phyloP scores from a whole-genome alignment of 2,888 invertebrate genomes.

The Macrophya annulata region DNA sequence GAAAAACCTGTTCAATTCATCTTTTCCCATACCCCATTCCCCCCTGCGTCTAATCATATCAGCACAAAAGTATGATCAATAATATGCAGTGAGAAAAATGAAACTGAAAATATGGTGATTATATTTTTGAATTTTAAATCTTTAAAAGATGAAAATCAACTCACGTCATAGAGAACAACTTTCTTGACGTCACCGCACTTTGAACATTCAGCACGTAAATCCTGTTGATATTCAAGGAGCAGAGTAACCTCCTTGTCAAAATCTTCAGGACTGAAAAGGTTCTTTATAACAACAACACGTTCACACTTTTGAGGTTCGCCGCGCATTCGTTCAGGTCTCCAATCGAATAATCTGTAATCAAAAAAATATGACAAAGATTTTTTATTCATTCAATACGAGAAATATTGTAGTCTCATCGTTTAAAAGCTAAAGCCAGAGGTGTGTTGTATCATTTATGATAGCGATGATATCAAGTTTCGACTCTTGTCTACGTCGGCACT shows the following conservation, averaged over 20 bases:
- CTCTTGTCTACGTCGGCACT: background rate
- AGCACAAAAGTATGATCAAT: background rate
- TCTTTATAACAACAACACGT: constrained; percentile 94
- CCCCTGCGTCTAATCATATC: background rate
- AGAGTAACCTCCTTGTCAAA: constrained; percentile 95
- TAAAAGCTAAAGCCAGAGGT: background rate
- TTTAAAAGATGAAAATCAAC: constrained; percentile 70
- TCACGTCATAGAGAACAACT: constrained; percentile 94
- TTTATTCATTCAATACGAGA: background rate
- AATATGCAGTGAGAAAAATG: background rate
- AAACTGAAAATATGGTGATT: background rate
- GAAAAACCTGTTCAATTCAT: background rate
- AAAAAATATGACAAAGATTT: constrained; percentile 42
- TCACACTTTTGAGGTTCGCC: constrained; percentile 95
- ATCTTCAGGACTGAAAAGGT: constrained; percentile 93
- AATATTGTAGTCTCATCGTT: background rate
- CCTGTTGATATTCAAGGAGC: constrained; percentile 95
- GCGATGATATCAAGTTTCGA: background rate
- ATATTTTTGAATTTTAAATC: background rate
- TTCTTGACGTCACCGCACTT: constrained; percentile 97
- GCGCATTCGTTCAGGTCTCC: constrained; percentile 95
- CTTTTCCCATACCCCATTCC: background rate
- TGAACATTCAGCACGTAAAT: constrained; percentile 92
- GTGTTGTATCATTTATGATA: background rate
- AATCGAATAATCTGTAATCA: constrained; percentile 90